Evolutionary conservation across 1,140 invertebrate species (phyloP).

Genomic region (Papilio xuthus): DNA sequence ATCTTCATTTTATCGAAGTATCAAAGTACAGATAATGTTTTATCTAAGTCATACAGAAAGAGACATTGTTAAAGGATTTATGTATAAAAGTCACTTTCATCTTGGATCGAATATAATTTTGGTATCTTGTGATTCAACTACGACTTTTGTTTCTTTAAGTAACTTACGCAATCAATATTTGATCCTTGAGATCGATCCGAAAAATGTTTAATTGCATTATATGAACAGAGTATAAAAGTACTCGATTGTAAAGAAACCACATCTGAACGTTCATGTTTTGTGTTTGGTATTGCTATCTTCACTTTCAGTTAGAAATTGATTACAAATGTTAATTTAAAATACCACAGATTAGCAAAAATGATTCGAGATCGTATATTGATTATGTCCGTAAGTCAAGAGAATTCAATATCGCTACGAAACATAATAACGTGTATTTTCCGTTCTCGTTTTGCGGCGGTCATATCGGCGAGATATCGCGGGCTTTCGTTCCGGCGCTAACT

Average conservation of each 20-base stretch:
- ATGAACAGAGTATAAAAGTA: too few species aligned
- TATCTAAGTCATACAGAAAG: neutral
- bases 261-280: too few species aligned
- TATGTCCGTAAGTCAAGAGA: neutral
- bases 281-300: too few species aligned
- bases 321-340: too few species aligned
- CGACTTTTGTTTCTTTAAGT: neutral
- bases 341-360: neutral
- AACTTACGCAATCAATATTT: neutral
- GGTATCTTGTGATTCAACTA: too few species aligned
- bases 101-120: too few species aligned
- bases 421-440: slow-evolving; percentile 24
- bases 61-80: neutral
- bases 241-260: too few species aligned
- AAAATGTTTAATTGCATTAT: too few species aligned
- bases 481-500: slow-evolving; percentile 24
- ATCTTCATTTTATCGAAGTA: neutral
- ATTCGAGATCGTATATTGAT: neutral
- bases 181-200: too few species aligned
- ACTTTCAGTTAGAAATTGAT: neutral
- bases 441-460: slow-evolving; percentile 10
- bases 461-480: slow-evolving; percentile 6
- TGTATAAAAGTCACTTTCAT: too few species aligned
- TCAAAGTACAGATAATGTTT: neutral
- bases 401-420: slow-evolving; percentile 1